Evolutionary conservation across 2,113 vertebrate genomes (phyloP), one percentile per base, ranked within the genome.

Genomic region (Prinia subflava): DNA sequence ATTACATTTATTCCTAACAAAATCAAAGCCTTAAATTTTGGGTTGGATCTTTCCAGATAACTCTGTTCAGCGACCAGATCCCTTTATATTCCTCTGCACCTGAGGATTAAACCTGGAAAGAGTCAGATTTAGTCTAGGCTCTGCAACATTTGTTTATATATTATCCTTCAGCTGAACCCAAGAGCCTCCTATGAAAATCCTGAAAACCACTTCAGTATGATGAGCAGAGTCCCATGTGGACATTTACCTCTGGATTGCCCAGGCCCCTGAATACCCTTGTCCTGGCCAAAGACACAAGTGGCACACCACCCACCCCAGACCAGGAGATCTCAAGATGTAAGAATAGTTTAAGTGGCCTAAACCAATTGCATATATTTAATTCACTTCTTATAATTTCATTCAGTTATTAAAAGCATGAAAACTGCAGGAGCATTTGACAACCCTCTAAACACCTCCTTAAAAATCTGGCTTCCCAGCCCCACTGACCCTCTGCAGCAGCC

Each of bases 201-300:
- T 39, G 13, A n/a, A 87, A 83, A 62, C 23, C 33, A 55, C 6
- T 4, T 8, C 33, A 27, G 2, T 27, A 24, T 28, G 37, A 42
- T 15, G 27, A 17, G 28, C 18, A 75, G 33, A 82, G 59, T 13
- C 15, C 30, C 22, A 33, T 5, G 25, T 39, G 37, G 37, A 39
- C 37, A 41, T 5, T 7, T 27, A 6, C 16, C 24, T 65, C 37
- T 49, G 23, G 18, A 24, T 33, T 77, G 24, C 5, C 2, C 1
- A 73, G n/a, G 7, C 11, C 67, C 13, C 28, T 31, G 30, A 56
- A 76, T 63, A 14, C 13, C 27, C 15, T 23, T 23, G 10, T 37
- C 11, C 21, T n/a, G 11, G 23, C 13, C 57, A 24, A 42, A 84
- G 2, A 1, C 9, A 15, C 0, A 6, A 35, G 39, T 1, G 0